Conservation (phyloP, 53 echinoderm and acorn worm genomes). For the Arbacia lixula region DNA sequence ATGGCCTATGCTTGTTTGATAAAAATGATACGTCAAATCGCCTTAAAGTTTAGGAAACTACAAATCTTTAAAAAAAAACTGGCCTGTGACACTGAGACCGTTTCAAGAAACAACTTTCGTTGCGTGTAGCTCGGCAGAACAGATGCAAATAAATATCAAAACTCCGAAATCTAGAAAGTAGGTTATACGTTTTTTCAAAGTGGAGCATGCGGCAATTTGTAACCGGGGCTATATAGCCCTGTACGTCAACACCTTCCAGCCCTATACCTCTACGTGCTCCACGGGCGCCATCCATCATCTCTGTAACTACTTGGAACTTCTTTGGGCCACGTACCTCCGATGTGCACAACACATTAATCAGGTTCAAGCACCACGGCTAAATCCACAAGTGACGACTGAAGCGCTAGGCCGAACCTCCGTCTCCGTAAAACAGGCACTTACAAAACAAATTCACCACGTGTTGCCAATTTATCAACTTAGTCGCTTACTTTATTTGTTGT, state of each 20-base stretch:
- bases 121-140: too few relatives aligned
- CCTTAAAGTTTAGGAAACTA: too few relatives aligned
- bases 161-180: too few relatives aligned
- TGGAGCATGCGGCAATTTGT: slow-evolving; percentile 19
- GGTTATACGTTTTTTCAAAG: slow-evolving; percentile 9
- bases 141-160: too few relatives aligned
- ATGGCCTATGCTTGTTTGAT: too few relatives aligned
- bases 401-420: too few relatives aligned
- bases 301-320: slow-evolving; percentile 1
- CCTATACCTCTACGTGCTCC: slow-evolving; percentile 8
- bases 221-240: neutral
- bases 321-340: slow-evolving; percentile 6
- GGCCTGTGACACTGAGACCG: too few relatives aligned
- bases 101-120: too few relatives aligned
- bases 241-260: slow-evolving; percentile 36
- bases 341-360: slow-evolving; percentile 45
- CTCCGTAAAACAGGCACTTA: neutral
- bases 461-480: slow-evolving; percentile 23
- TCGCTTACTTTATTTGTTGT: too few relatives aligned
- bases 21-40: too few relatives aligned
- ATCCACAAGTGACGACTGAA: slow-evolving; percentile 1
- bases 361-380: slow-evolving; percentile 16
- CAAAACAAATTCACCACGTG: neutral
- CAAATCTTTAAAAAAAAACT: too few relatives aligned
- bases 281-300: slow-evolving; percentile 4